Percentiles rank a stretch among this genome's conserved stretches.
phyloP scores from a whole-genome alignment of 1,140 invertebrate species.

The Coenobita brevimanus region DNA sequence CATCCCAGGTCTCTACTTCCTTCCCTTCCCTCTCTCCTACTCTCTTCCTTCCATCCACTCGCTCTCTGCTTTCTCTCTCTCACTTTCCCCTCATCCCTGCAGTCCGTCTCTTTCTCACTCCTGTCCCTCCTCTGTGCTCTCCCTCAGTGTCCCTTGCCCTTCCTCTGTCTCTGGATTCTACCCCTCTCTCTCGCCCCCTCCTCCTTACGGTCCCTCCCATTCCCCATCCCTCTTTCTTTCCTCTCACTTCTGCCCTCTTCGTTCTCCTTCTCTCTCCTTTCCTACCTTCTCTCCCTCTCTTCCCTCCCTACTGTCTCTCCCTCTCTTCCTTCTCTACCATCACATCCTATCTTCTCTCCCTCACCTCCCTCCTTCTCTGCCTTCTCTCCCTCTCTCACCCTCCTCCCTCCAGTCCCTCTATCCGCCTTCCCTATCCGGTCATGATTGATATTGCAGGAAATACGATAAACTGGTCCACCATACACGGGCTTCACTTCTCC shows the following conservation, averaged over 20 bases:
- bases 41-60: too few species aligned
- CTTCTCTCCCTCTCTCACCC: background rate
- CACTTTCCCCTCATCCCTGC: too few species aligned
- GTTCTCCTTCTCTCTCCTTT: background rate
- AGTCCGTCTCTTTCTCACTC: too few species aligned
- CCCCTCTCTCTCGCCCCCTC: background rate
- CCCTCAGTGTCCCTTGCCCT: background rate
- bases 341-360: background rate
- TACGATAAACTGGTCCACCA: background rate
- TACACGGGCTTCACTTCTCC: too few species aligned
- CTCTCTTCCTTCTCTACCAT: background rate
- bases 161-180: background rate
- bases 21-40: too few species aligned
- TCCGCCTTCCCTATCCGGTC: background rate
- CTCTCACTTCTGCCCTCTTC: background rate
- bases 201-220: background rate
- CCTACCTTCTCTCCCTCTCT: background rate
- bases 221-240: background rate
- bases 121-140: background rate
- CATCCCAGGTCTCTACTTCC: too few species aligned
- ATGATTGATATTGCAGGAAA: conserved; percentile 9
- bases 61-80: too few species aligned
- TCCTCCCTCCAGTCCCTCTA: background rate
- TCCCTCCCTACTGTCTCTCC: background rate
- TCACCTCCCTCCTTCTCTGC: background rate